phyloP scores from a whole-genome alignment of 1,140 invertebrate species.

The Cyclina sinensis region DNA sequence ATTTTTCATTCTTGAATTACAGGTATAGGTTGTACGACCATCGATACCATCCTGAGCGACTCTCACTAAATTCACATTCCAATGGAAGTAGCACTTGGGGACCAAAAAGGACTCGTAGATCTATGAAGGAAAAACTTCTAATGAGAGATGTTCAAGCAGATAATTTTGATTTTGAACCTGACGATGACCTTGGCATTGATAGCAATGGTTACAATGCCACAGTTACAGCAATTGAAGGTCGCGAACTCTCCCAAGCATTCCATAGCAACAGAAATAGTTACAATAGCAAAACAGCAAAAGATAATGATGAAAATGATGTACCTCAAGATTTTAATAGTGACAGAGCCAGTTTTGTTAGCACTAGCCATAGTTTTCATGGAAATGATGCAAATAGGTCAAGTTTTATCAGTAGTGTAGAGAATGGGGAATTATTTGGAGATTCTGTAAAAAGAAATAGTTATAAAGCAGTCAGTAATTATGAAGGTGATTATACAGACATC shows the following conservation, averaged over 20 bases:
- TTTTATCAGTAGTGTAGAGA: conserved; percentile 47
- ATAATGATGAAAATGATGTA: conserved; percentile 8
- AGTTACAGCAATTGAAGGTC: conserved; percentile 47
- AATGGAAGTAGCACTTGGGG: conserved; percentile 62
- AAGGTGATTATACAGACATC: not conserved
- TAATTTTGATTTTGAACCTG: conserved; percentile 50
- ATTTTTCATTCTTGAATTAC: conserved; percentile 35
- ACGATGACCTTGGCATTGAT: conserved; percentile 62
- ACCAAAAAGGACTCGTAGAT: conserved; percentile 46
- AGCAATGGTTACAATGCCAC: conserved; percentile 59
- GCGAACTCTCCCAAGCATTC: conserved; percentile 57
- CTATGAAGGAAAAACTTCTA: conserved; percentile 79
- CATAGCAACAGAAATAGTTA: conserved; percentile 59
- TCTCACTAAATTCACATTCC: conserved; percentile 69
- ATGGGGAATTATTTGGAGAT: conserved; percentile 35
- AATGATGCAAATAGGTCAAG: conserved; percentile 38
- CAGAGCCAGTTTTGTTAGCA: conserved; percentile 43
- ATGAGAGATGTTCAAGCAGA: conserved; percentile 66
- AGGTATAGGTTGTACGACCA: conserved; percentile 73
- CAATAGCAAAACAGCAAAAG: conserved; percentile 48
- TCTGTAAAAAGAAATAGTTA: conserved; percentile 32
- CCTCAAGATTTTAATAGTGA: conserved; percentile 36
- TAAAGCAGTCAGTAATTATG: not conserved
- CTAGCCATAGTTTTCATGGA: not conserved
- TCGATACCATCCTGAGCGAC: conserved; percentile 73